phyloP scores from a whole-genome alignment of 2,113 vertebrate species.

The Xenopus laevis region DNA sequence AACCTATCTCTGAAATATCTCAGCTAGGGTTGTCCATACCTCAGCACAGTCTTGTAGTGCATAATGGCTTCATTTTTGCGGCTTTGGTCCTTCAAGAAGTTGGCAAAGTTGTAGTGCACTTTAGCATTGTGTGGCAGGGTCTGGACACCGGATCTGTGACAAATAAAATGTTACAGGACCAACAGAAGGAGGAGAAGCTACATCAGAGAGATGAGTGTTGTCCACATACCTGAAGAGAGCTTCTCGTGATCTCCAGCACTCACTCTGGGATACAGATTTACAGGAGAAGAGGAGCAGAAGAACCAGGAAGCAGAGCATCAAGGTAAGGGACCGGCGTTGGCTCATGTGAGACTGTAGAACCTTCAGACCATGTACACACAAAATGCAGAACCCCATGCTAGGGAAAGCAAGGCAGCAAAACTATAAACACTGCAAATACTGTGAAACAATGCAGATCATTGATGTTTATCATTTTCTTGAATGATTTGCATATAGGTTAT shows the following conservation, averaged over 20 bases:
- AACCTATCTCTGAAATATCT: too few relatives aligned
- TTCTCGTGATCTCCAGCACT: constrained; percentile 92
- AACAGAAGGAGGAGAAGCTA: neutral
- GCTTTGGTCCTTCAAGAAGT: constrained; percentile 90
- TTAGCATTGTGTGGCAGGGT: constrained; percentile 96
- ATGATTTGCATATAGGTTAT: too few relatives aligned
- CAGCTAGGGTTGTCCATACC: constrained; percentile 55
- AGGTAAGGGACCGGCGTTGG: constrained; percentile 69
- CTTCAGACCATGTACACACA: constrained; percentile 83
- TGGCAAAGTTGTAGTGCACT: constrained; percentile 98
- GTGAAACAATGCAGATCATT: too few relatives aligned
- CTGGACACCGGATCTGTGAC: constrained; percentile 86
- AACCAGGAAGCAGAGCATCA: constrained; percentile 71
- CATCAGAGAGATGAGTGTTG: neutral
- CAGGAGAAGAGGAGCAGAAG: constrained; percentile 87
- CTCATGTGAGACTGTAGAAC: constrained; percentile 72
- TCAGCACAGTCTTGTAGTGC: constrained; percentile 87
- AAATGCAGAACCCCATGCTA: constrained; percentile 97
- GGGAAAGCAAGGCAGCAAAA: neutral
- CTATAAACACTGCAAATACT: too few relatives aligned
- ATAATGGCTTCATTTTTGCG: constrained; percentile 80
- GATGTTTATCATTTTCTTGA: too few relatives aligned
- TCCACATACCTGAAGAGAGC: constrained; percentile 83
- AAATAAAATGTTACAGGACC: constrained; percentile 17
- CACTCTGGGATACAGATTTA: constrained; percentile 90